Base-by-base conservation (phyloP, 2,888 invertebrate species). In the Diarsia brunnea region DNA sequence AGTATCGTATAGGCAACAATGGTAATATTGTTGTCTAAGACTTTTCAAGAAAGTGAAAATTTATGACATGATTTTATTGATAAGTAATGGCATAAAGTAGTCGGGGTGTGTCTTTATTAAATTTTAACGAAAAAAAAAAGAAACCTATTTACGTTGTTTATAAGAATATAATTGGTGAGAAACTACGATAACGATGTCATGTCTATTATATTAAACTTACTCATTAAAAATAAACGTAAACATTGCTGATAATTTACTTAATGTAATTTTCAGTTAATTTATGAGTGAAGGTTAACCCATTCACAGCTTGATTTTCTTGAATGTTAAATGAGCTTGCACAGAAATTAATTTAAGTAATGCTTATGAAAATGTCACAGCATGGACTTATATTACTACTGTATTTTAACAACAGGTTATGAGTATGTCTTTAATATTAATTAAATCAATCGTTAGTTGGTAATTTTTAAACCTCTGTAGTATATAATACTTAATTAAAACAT, bases 241-340 rank as follows among this genome's bases (percentile, higher is more conserved):
- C n/a, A 24, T 70, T 51, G 24, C 12, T 43, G 14, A 43, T 55
- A 49, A 75, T 43, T 68, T 27, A 55, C 12, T 24, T 27, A 47
- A 61, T 4, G 1, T 49, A 24, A 55, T 69, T 78, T 81, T 64
- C 21, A 63, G 38, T 53, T 58, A 67, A 77, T 24, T 69, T 69
- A 58, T 53, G 24, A 66, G 68, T 58, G 51, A 55, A 51, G 24
- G n/a, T 67, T 53, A 69, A 71, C 53, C 27, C n/a, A 64, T 51
- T 65, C 84, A 73, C 70, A 84, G 76, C 73, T 16, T 75, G 84
- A 14, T 64, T 63, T 80, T 61, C 19, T 68, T 53, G 55, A 31
- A 77, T 61, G 8, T 38, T 10, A 61, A 60, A 74, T 73, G 53
- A 79, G 14, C 31, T 38, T 73, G 43, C 53, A 69, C 16, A 45